Percentiles rank a stretch among this genome's conserved stretches.
phyloP scores from a whole-genome alignment of 2,888 invertebrate genomes.

The Seladonia tumulorum region DNA sequence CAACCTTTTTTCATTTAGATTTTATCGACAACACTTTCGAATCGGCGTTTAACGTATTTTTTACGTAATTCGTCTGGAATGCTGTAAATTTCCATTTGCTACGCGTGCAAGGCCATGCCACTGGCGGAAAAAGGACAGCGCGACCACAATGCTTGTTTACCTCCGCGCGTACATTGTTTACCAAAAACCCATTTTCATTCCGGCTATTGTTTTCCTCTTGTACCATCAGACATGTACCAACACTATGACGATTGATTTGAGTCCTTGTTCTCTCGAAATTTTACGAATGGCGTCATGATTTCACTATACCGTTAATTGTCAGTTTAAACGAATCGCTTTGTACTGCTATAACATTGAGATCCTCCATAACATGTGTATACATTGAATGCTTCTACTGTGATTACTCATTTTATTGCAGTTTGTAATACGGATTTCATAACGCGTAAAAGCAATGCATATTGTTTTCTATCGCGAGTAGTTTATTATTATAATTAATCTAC shows the following conservation, averaged over 20 bases:
- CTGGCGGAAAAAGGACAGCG: slow-evolving; percentile 27
- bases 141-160: slow-evolving; percentile 48
- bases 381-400: not conserved
- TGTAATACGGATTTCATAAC: not conserved
- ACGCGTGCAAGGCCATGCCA: slow-evolving; percentile 13
- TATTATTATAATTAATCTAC: too few species aligned
- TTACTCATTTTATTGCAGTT: not conserved
- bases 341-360: not conserved
- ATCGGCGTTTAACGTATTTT: slow-evolving; percentile 14
- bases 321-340: slow-evolving; percentile 16
- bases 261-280: slow-evolving; percentile 20
- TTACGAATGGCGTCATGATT: slow-evolving; percentile 23
- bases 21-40: not conserved
- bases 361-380: not conserved
- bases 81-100: slow-evolving; percentile 40
- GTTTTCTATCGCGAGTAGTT: too few species aligned
- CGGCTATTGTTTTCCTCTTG: slow-evolving; percentile 43
- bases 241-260: slow-evolving; percentile 25
- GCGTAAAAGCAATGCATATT: not conserved
- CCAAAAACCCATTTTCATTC: slow-evolving; percentile 43
- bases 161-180: slow-evolving; percentile 48
- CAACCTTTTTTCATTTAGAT: not conserved
- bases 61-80: slow-evolving; percentile 22
- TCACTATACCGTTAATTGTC: slow-evolving; percentile 24
- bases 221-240: not conserved